These are phyloP conservation scores for Orientallactaga sibirica DNA, from an alignment of 2,797 vertebrate species.

Conservation along the genomic window DNA sequence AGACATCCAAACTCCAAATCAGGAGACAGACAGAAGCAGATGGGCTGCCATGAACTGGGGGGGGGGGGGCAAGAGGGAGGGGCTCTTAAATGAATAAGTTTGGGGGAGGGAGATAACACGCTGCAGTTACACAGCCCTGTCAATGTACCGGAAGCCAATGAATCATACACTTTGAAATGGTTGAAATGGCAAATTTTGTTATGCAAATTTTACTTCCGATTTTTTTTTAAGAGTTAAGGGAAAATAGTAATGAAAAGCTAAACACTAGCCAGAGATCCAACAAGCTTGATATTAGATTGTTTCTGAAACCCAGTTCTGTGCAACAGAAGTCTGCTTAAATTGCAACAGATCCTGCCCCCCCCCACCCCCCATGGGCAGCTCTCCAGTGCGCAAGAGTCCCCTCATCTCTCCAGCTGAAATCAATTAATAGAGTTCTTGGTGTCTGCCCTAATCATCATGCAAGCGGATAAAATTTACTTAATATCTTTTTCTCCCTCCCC, in stretches of 20 bases:
- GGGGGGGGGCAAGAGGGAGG: not conserved
- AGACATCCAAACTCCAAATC: not conserved
- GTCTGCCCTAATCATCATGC: conserved; percentile 59
- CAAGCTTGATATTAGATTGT: conserved; percentile 80
- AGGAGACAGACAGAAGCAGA: conserved; percentile 4
- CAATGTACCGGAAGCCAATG: not conserved
- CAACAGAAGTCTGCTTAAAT: not conserved
- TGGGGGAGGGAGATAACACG: not conserved
- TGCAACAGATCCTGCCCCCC: not conserved
- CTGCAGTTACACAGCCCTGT: not conserved
- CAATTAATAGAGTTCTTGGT: conserved; percentile 70
- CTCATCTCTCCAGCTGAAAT: conserved; percentile 10
- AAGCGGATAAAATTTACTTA: conserved; percentile 72
- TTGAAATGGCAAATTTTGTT: conserved; percentile 20
- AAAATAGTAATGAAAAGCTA: conserved; percentile 53
- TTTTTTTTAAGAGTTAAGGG: not conserved
- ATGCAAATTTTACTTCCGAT: conserved; percentile 27
- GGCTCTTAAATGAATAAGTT: not conserved
- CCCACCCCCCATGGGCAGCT: not conserved
- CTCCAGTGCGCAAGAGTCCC: not conserved
- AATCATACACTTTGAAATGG: not conserved
- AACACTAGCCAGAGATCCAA: conserved; percentile 23
- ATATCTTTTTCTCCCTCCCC: conserved; percentile 73
- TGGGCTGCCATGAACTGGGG: not conserved
- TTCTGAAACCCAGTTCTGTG: conserved; percentile 73